A percentile compares a stretch with the other conserved stretches of the same genome.
These are phyloP conservation scores for Coluber constrictor DNA, from an alignment of 2,797 vertebrate genomes.

Conservation along the genomic window DNA sequence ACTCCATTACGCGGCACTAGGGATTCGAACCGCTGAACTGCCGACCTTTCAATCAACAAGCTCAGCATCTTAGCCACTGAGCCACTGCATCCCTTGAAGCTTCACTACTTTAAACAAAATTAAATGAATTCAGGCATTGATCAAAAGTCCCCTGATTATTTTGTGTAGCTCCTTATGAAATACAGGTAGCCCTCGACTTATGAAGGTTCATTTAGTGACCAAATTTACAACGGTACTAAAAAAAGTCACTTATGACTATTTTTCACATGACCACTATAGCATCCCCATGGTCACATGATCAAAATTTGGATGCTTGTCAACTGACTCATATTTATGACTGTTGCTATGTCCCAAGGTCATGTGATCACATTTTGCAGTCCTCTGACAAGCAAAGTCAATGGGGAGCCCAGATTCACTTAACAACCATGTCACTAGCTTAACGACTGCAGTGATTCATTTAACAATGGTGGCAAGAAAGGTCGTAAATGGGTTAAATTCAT, in stretches of 20 bases:
- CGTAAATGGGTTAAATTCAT: background rate
- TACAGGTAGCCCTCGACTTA: background rate
- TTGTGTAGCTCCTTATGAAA: background rate
- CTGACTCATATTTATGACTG: background rate
- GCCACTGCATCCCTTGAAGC: background rate
- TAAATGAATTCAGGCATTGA: background rate
- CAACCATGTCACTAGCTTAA: background rate
- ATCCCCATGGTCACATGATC: background rate
- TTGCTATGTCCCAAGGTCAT: background rate
- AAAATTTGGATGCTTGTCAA: background rate
- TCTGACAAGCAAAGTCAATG: background rate
- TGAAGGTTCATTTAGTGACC: background rate
- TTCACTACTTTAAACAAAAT: background rate
- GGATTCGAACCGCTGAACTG: no score
- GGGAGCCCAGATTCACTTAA: background rate
- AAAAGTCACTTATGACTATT: background rate
- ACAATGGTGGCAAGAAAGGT: background rate
- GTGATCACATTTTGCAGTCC: no score
- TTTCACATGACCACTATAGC: background rate
- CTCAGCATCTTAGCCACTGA: no score
- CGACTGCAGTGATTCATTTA: background rate
- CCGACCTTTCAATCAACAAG: no score
- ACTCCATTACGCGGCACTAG: no score
- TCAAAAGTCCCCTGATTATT: background rate
- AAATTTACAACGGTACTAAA: fast-evolving